Percentiles rank a stretch among this genome's conserved stretches.
Conservation (phyloP, 2,113 vertebrate genomes). For the Campylomormyrus numenius region DNA sequence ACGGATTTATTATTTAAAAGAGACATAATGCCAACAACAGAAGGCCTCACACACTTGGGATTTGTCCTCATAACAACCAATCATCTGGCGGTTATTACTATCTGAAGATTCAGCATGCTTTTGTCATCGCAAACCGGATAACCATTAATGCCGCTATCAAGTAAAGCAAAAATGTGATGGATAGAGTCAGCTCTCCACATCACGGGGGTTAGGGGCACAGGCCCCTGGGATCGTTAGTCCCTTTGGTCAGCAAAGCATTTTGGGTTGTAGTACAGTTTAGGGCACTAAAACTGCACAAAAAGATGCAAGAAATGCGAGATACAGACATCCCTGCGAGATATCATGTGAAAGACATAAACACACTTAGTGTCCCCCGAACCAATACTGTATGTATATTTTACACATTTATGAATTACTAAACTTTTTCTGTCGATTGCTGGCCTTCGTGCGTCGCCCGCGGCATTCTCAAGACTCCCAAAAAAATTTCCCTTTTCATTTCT, state of each 20-base stretch:
- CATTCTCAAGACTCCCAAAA: background rate
- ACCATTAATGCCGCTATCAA: background rate
- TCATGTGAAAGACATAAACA: background rate
- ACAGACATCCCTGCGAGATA: background rate
- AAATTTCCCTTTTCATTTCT: background rate
- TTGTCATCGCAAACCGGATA: background rate
- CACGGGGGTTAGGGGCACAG: background rate
- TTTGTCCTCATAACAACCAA: background rate
- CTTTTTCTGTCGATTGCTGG: background rate
- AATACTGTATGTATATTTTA: background rate
- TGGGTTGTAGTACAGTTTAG: background rate
- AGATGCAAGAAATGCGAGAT: background rate
- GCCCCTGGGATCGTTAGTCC: background rate
- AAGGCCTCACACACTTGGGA: background rate
- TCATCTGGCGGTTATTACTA: background rate
- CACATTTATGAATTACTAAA: background rate
- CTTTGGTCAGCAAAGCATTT: background rate
- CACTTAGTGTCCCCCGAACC: background rate
- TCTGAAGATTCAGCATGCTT: background rate
- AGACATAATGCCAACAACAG: background rate
- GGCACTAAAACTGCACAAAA: background rate
- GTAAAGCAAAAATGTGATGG: background rate
- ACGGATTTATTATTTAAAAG: background rate
- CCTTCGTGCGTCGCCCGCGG: background rate
- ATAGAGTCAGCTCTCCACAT: background rate